Evolutionary conservation across 2,113 vertebrate genomes (phyloP).

Genomic region (Coturnix japonica): DNA sequence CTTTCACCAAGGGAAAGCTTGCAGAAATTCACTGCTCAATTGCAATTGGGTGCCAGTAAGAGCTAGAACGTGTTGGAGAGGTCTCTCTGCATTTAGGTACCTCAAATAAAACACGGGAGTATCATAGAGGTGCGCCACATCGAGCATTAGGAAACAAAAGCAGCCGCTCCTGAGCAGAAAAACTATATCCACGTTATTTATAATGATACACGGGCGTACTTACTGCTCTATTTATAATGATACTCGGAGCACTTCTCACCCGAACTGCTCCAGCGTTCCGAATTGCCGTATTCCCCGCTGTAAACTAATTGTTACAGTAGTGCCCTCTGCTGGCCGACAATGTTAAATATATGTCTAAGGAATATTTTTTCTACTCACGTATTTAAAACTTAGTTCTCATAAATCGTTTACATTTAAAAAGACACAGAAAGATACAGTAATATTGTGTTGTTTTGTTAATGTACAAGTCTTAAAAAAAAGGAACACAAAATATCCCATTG

Average conservation of each 20-base stretch:
- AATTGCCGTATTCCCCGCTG: accelerated
- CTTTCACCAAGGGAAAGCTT: neutral
- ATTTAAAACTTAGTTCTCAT: neutral
- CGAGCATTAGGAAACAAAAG: neutral
- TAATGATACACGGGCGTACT: too few relatives aligned
- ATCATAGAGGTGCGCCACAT: neutral
- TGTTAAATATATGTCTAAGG: accelerated
- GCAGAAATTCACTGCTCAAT: neutral
- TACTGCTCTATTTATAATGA: too few relatives aligned
- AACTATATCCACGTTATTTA: neutral
- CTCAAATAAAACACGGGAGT: neutral
- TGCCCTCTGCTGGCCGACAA: constrained; percentile 67
- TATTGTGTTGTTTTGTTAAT: accelerated
- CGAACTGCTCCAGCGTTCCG: accelerated
- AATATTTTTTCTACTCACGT: accelerated
- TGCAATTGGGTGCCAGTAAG: neutral
- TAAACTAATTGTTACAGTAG: neutral
- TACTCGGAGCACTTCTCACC: neutral
- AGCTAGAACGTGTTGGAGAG: neutral
- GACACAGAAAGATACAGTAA: neutral
- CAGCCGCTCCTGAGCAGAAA: neutral
- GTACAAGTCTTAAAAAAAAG: neutral
- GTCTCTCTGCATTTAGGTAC: neutral
- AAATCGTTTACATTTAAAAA: neutral
- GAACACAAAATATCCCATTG: neutral